Percentiles rank a stretch among this genome's conserved stretches.
phyloP scores from a whole-genome alignment of 2,888 invertebrate species.

The Pheosia gnoma region DNA sequence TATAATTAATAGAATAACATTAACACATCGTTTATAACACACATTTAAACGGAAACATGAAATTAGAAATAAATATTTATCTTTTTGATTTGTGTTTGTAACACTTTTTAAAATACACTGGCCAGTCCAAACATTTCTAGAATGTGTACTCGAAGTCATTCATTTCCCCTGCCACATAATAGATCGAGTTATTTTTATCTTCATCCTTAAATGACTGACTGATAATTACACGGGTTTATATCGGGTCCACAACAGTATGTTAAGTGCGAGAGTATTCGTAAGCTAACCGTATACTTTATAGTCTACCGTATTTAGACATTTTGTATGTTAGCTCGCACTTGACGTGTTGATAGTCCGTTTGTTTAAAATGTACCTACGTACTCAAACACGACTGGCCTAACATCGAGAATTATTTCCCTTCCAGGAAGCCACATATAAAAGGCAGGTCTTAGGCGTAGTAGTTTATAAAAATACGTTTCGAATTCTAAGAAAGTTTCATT shows the following conservation, averaged over 20 bases:
- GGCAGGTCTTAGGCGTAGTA: too few species aligned
- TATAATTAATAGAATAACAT: slow-evolving; percentile 75
- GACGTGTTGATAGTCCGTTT: not conserved
- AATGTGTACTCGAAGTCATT: slow-evolving; percentile 18
- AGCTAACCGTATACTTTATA: too few species aligned
- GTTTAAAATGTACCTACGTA: not conserved
- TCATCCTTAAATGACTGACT: slow-evolving; percentile 7
- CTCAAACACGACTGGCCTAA: not conserved
- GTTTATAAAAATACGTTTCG: too few species aligned
- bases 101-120: slow-evolving; percentile 39
- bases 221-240: not conserved
- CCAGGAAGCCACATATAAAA: too few species aligned
- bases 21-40: slow-evolving; percentile 67
- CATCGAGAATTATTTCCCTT: not conserved
- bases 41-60: slow-evolving; percentile 62
- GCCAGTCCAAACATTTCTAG: slow-evolving; percentile 24
- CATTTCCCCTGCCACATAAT: slow-evolving; percentile 15
- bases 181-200: slow-evolving; percentile 12
- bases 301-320: too few species aligned
- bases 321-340: too few species aligned
- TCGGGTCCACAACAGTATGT: not conserved
- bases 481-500: too few species aligned
- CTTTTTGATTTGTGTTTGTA: slow-evolving; percentile 52
- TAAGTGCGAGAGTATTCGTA: too few species aligned
- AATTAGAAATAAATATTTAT: slow-evolving; percentile 53